Evolutionary conservation across 2,888 invertebrate genomes (phyloP).

Genomic region (Lasiommata megera): DNA sequence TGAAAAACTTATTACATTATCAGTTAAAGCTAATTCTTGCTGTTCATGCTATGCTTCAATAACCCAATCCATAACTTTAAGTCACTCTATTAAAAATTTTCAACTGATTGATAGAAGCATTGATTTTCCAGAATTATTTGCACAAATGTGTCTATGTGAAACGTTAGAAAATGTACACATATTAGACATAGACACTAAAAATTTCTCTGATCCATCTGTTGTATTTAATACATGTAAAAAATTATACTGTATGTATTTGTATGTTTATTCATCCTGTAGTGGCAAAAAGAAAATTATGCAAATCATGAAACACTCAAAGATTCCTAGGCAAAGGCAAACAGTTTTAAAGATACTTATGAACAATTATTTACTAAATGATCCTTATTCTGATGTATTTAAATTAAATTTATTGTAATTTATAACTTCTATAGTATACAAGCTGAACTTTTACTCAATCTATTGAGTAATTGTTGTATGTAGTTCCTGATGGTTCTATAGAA

Average conservation of each 20-base stretch:
- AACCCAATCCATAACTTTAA: constrained; percentile 46
- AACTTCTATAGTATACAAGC: too few relatives aligned
- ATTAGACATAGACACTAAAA: constrained; percentile 40
- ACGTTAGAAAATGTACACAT: constrained; percentile 61
- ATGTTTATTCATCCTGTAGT: constrained; percentile 45
- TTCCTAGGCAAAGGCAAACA: constrained; percentile 44
- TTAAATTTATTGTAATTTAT: neutral
- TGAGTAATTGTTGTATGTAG: too few relatives aligned
- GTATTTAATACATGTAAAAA: constrained; percentile 53
- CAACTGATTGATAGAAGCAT: constrained; percentile 52
- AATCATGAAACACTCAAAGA: constrained; percentile 40
- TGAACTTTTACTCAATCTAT: too few relatives aligned
- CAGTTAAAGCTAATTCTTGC: constrained; percentile 44
- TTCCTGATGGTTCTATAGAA: too few relatives aligned
- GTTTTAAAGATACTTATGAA: constrained; percentile 35
- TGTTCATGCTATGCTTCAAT: constrained; percentile 43
- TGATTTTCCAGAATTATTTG: constrained; percentile 51
- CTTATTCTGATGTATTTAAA: constrained; percentile 53
- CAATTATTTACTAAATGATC: constrained; percentile 41
- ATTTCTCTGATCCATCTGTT: constrained; percentile 44
- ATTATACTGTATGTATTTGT: constrained; percentile 52
- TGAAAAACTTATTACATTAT: constrained; percentile 53
- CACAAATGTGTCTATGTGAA: constrained; percentile 50
- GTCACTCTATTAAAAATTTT: constrained; percentile 54
- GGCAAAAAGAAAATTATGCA: constrained; percentile 38